Evolutionary conservation across 2,797 vertebrate species (phyloP).

Genomic region (Steatocranus sp.): DNA sequence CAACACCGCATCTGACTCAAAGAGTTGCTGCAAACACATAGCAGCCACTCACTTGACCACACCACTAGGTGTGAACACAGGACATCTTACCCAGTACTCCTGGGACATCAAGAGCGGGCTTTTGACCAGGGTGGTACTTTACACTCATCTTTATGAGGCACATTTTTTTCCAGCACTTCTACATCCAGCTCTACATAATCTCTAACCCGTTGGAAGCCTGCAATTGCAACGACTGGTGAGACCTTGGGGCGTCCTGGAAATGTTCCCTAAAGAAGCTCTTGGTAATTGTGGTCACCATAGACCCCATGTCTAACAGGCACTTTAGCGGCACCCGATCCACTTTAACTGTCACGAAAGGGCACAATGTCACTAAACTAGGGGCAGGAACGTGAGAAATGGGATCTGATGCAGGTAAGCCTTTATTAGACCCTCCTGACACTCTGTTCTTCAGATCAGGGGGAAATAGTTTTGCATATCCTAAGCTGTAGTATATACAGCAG

Average conservation of each 20-base stretch:
- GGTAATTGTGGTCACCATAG: neutral
- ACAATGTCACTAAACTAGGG: neutral
- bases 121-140: neutral
- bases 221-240: neutral
- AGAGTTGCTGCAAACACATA: neutral
- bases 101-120: neutral
- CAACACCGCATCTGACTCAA: neutral
- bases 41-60: neutral
- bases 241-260: accelerated
- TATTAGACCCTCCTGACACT: neutral
- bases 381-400: neutral
- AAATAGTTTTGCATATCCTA: neutral
- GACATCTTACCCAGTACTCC: neutral
- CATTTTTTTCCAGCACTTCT: neutral
- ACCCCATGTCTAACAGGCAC: neutral
- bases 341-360: neutral
- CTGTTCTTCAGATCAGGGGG: neutral
- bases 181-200: neutral
- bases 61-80: neutral
- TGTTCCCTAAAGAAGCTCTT: neutral
- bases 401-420: neutral
- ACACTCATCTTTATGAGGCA: neutral
- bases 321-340: neutral
- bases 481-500: neutral
- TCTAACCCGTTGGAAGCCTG: neutral